Evolutionary conservation across 2,888 invertebrate species (phyloP).

Genomic region (Hydroisotoma schaefferi): DNA sequence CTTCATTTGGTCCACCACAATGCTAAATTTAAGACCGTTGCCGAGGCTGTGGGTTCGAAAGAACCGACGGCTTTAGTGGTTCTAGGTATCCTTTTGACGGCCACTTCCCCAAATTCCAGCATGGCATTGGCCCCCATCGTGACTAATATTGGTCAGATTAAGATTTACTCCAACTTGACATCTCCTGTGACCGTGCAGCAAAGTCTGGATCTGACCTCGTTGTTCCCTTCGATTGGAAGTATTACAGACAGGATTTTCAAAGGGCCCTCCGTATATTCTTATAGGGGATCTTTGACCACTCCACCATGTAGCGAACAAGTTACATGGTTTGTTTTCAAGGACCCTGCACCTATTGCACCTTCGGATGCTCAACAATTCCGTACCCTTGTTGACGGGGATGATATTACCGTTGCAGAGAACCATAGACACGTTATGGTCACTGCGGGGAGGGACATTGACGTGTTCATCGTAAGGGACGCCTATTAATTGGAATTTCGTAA

Average conservation of each 20-base stretch:
- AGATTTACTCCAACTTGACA: too few species aligned
- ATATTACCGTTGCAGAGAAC: slow-evolving; percentile 13
- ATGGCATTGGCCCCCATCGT: slow-evolving; percentile 18
- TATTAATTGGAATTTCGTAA: too few species aligned
- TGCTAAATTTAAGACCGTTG: slow-evolving; percentile 55
- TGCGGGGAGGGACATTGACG: background rate
- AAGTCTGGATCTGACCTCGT: too few species aligned
- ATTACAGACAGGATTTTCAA: too few species aligned
- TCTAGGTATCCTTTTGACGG: slow-evolving; percentile 63
- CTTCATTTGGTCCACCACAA: slow-evolving; percentile 77
- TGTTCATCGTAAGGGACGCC: background rate
- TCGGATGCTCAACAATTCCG: background rate
- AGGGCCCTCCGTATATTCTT: background rate
- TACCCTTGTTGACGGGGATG: background rate
- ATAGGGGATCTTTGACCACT: slow-evolving; percentile 5
- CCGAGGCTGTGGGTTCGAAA: slow-evolving; percentile 54
- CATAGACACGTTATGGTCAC: slow-evolving; percentile 10
- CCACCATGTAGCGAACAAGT: slow-evolving; percentile 2
- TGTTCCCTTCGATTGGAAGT: too few species aligned
- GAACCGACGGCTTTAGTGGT: slow-evolving; percentile 62
- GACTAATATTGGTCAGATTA: background rate
- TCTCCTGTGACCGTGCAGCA: too few species aligned
- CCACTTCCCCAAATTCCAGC: slow-evolving; percentile 59
- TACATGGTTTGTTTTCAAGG: background rate
- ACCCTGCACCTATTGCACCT: background rate